A percentile compares a stretch with the other conserved stretches of the same genome.
These are phyloP conservation scores for Oreochromis niloticus DNA, from an alignment of 2,113 vertebrate genomes.

Conservation along the genomic window DNA sequence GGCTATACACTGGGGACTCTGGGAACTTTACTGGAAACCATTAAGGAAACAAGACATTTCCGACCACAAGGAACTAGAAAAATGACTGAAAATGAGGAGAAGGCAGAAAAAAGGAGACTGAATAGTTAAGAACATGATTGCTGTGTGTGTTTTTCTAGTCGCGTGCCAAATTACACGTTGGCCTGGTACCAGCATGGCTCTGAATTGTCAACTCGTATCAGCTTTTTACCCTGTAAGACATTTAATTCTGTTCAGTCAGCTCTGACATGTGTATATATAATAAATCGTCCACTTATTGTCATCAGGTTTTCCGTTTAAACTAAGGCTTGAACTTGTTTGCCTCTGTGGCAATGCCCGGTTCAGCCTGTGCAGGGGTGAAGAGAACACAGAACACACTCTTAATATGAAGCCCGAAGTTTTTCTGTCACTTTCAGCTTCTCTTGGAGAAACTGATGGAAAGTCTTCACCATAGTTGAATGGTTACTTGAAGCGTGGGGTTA, in stretches of 20 bases:
- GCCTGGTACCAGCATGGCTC: background rate
- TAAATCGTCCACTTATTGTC: constrained; percentile 19
- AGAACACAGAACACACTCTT: background rate
- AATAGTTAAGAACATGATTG: constrained; percentile 25
- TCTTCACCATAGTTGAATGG: constrained; percentile 7
- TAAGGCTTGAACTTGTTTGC: background rate
- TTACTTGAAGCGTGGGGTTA: background rate
- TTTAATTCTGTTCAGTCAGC: background rate
- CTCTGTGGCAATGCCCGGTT: background rate
- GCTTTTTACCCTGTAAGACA: background rate
- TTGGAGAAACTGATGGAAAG: constrained; percentile 15
- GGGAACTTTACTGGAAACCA: constrained; percentile 68
- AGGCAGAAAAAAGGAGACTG: constrained; percentile 11
- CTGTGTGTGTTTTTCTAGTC: background rate
- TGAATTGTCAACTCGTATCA: background rate
- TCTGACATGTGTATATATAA: background rate
- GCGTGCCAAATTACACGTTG: constrained; percentile 24
- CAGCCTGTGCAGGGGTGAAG: background rate
- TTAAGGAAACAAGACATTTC: constrained; percentile 74
- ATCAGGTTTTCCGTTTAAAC: constrained; percentile 8
- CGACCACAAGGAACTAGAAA: constrained; percentile 58
- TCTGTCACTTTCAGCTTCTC: constrained; percentile 17
- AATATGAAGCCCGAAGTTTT: constrained; percentile 6
- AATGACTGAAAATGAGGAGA: constrained; percentile 33
- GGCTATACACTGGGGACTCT: constrained; percentile 53